Conservation (phyloP, 2,113 vertebrate genomes). For the Oreochromis niloticus region DNA sequence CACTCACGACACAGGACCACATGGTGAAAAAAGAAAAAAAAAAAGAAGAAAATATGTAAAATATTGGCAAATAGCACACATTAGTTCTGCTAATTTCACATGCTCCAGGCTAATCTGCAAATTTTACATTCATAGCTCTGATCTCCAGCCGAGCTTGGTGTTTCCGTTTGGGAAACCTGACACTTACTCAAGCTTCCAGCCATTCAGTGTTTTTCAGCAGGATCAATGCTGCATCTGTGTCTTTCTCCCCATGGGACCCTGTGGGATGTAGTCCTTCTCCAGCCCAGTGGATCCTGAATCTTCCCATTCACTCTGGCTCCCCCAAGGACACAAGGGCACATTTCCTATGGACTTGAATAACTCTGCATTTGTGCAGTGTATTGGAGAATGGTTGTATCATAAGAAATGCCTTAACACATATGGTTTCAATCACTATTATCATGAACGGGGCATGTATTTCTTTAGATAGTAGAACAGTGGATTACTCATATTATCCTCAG, state of each 20-base stretch:
- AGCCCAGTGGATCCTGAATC: slow-evolving; percentile 52
- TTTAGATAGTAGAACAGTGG: not conserved
- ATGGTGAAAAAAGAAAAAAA: not conserved
- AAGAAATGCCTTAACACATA: not conserved
- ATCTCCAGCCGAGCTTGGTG: slow-evolving; percentile 6
- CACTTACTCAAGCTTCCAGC: slow-evolving; percentile 39
- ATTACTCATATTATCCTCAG: not conserved
- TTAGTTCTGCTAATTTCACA: slow-evolving; percentile 15
- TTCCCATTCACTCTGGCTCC: slow-evolving; percentile 57
- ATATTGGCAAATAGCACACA: not conserved
- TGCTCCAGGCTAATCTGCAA: not conserved
- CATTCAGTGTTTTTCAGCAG: slow-evolving; percentile 58
- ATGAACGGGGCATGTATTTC: not conserved
- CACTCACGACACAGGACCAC: not conserved
- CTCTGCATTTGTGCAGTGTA: slow-evolving; percentile 7
- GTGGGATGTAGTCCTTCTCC: slow-evolving; percentile 58
- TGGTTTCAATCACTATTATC: not conserved
- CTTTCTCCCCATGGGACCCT: slow-evolving; percentile 40
- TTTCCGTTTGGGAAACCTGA: slow-evolving; percentile 61
- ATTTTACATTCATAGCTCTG: not conserved
- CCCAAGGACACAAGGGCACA: slow-evolving; percentile 31
- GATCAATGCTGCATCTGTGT: slow-evolving; percentile 70
- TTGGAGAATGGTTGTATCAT: not conserved
- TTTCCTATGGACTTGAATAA: slow-evolving; percentile 53
- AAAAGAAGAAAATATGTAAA: not conserved